Base-by-base conservation (phyloP, 2,797 vertebrate genomes). In the Kryptopterus vitreolus region DNA sequence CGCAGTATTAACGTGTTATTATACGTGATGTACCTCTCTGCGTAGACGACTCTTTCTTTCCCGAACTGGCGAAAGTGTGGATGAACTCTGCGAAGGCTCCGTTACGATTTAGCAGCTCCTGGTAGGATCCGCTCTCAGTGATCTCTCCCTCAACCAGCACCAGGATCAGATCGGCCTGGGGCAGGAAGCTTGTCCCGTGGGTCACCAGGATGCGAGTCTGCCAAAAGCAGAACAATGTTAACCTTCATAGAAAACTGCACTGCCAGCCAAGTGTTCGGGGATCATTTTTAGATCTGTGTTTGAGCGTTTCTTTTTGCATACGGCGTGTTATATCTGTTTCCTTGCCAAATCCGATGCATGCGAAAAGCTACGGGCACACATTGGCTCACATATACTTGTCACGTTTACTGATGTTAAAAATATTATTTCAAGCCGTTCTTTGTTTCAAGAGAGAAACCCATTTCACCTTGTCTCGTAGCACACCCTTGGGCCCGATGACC, bases 191-290 rank as follows among this genome's bases (percentile, higher is more conserved):
- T 86, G 92, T 91, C 11, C 95, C 87, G 29, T 98, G 96, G 78
- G 98, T 99, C 86, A 98, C 96, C 76, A 99, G 94, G 83, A 99
- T 90, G 58, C 97, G 95, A 9, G 97, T 99, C 98, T 99, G 89
- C 78, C 82, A 55, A 85, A 35, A 83, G 38, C 83, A 88, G 76
- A 70, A 87, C 86, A 87, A 82, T 78, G 71, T 57, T 70, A 70
- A 78, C 52, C 62, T 68, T 69, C 31, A 78, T 48, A 7, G 31
- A 15, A 68, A 61, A 43, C 52, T 35, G 35, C 52, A 52, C 29
- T n/a, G 52, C 50, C 48, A 58, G 50, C 52, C 59, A 48, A 48
- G 22, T 50, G 26, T 35, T 75, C 48, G 53, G 33, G 48, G 61
- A 33, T 46, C 1, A 58, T 78, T 69, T 68, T 78, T 69, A 58